Percentiles rank a stretch among this genome's conserved stretches.
These are phyloP conservation scores for Poecilia gillii DNA, from an alignment of 2,797 vertebrate genomes.

Conservation along the genomic window DNA sequence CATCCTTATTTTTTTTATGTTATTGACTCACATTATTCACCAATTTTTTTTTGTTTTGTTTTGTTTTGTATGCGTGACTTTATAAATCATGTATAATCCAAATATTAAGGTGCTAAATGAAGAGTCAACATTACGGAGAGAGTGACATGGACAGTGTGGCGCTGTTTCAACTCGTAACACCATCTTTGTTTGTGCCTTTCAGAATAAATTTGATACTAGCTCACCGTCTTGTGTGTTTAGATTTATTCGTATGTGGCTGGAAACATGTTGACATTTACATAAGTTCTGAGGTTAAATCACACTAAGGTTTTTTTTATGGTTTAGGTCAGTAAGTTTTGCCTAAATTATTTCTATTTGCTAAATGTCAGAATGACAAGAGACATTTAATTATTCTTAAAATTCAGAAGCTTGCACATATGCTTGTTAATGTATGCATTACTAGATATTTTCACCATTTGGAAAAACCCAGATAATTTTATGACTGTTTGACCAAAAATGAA, in stretches of 20 bases:
- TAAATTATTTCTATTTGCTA: neutral
- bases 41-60: conserved; percentile 51
- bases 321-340: neutral
- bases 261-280: neutral
- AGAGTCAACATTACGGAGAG: conserved; percentile 71
- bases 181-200: conserved; percentile 81
- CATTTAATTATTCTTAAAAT: neutral
- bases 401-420: neutral
- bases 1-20: conserved; percentile 72
- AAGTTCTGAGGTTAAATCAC: neutral
- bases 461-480: neutral
- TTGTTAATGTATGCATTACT: neutral
- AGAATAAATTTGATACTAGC: conserved; percentile 83
- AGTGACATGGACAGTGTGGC: conserved; percentile 59
- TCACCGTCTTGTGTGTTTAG: conserved; percentile 27
- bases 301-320: neutral
- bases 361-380: neutral
- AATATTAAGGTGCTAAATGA: conserved; percentile 81
- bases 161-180: conserved; percentile 73
- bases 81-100: conserved; percentile 79
- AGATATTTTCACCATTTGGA: neutral
- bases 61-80: conserved; percentile 72
- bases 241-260: neutral
- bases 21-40: conserved; percentile 77
- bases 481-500: neutral